Evolutionary conservation across 2,113 vertebrate genomes (phyloP).

Genomic region (Pholis gunnellus): DNA sequence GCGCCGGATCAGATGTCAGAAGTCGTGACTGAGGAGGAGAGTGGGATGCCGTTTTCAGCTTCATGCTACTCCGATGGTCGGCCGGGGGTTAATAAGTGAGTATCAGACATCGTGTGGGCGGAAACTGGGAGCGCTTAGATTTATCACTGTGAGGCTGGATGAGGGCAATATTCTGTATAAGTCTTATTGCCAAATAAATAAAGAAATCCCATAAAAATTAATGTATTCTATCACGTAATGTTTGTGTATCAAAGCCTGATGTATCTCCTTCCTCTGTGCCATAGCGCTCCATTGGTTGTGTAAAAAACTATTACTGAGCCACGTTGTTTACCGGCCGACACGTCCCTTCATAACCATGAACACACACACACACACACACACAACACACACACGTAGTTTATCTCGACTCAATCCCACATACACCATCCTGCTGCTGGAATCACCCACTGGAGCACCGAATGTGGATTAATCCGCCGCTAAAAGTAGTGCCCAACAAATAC

Average conservation of each 20-base stretch:
- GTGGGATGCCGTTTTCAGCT: conserved; percentile 15
- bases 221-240: not conserved
- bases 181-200: not conserved
- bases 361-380: too few relatives aligned
- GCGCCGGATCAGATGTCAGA: conserved; percentile 18
- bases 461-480: not conserved
- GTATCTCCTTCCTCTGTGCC: not conserved
- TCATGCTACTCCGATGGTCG: conserved; percentile 20
- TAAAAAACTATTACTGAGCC: not conserved
- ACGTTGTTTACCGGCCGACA: not conserved
- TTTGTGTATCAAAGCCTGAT: not conserved
- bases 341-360: too few relatives aligned
- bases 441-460: not conserved
- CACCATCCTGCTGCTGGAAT: not conserved
- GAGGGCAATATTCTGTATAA: not conserved
- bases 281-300: not conserved
- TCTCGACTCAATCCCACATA: not conserved
- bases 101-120: conserved; percentile 12
- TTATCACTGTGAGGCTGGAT: conserved; percentile 1
- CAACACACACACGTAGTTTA: not conserved
- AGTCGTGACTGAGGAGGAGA: conserved; percentile 15
- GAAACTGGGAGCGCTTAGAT: conserved; percentile 17
- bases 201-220: not conserved
- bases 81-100: conserved; percentile 48
- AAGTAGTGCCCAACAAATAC: not conserved